A percentile compares a stretch with the other conserved stretches of the same genome.
phyloP scores from a whole-genome alignment of 2,888 invertebrate genomes.

The Epicampocera succincta region DNA sequence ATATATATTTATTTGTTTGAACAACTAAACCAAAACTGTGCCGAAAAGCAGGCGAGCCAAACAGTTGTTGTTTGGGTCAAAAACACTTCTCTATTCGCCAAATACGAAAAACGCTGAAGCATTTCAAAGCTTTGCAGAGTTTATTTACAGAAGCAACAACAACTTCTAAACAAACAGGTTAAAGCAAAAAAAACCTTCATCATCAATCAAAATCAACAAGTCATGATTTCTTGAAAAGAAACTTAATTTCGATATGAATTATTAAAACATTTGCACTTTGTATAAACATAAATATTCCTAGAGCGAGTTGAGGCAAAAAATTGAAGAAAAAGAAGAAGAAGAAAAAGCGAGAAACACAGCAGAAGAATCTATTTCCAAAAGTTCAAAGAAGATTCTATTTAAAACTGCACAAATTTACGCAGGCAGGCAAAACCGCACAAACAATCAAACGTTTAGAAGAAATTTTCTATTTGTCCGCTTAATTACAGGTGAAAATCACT shows the following conservation, averaged over 20 bases:
- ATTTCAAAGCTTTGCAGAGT: no score
- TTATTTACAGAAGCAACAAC: not conserved
- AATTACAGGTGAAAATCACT: constrained; percentile 77
- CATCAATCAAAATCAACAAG: constrained; percentile 61
- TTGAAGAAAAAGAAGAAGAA: constrained; percentile 10
- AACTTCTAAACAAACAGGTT: constrained; percentile 22
- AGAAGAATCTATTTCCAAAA: constrained; percentile 44
- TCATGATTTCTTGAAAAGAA: constrained; percentile 27
- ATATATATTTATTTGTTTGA: no score
- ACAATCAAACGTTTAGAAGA: constrained; percentile 32
- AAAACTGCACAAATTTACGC: constrained; percentile 61
- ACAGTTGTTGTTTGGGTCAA: no score
- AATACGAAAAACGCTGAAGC: no score
- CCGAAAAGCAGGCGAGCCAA: no score
- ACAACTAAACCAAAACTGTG: no score
- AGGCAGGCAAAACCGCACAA: constrained; percentile 24
- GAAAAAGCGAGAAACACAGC: not conserved
- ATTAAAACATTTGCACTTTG: constrained; percentile 15
- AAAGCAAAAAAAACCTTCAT: constrained; percentile 23
- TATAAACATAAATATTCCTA: constrained; percentile 48
- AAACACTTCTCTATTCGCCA: no score
- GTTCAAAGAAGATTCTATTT: constrained; percentile 65
- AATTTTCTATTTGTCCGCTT: constrained; percentile 73
- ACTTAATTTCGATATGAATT: constrained; percentile 42
- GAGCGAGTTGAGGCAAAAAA: constrained; percentile 14